Evolutionary conservation across 2,797 vertebrate species (phyloP).

Genomic region (Acridotheres tristis): DNA sequence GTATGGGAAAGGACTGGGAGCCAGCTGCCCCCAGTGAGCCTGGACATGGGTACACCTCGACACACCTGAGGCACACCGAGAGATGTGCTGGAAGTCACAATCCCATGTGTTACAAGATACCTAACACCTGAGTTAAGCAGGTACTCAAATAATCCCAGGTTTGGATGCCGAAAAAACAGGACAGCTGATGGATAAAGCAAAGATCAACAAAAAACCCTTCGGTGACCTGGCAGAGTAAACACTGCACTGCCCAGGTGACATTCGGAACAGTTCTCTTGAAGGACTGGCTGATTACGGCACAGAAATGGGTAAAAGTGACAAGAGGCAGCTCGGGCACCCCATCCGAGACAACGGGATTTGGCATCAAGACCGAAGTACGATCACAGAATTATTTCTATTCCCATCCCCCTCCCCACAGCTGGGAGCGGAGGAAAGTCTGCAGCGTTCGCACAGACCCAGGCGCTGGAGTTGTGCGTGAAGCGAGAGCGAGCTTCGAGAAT

Average conservation of each 20-base stretch:
- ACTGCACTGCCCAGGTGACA: not conserved
- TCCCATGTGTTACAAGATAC: too few species aligned
- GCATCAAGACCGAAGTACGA: not conserved
- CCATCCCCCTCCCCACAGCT: conserved; percentile 9
- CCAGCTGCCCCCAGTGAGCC: not conserved
- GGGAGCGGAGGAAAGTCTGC: conserved; percentile 2
- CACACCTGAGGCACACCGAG: not conserved
- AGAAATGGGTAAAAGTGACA: not conserved
- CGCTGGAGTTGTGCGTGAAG: conserved; percentile 19
- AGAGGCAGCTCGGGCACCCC: not conserved
- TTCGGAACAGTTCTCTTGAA: not conserved
- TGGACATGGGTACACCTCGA: not conserved
- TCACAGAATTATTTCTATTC: not conserved
- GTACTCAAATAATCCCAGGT: not conserved
- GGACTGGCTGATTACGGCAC: not conserved
- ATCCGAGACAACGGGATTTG: not conserved
- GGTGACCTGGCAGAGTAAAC: not conserved
- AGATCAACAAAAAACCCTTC: not conserved
- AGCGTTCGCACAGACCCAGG: not conserved
- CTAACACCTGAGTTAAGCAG: not conserved
- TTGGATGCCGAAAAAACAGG: not conserved
- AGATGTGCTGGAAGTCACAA: not conserved
- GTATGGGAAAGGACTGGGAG: rapidly evolving
- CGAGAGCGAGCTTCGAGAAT: not conserved
- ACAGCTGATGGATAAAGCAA: not conserved